Base-by-base conservation (phyloP, 2,888 invertebrate species). In the Coenonympha glycerion region DNA sequence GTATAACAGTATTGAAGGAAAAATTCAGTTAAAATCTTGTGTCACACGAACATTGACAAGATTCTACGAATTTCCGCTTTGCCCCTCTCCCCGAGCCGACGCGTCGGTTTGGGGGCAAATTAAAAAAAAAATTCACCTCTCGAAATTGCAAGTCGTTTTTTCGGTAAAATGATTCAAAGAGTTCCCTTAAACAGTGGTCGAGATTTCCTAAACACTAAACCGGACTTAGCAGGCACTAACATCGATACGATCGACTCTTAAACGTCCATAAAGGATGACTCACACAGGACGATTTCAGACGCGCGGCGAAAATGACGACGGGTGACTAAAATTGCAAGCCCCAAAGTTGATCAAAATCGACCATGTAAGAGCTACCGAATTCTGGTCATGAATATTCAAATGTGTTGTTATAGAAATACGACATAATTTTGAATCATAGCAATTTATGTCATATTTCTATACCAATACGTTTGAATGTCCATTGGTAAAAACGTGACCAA, bases 201-300 rank as follows among this genome's bases (percentile, higher is more conserved):
- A 72, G 68, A 68, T 67, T 61, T 60, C 69, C 67, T n/a, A n/a
- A 68, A 65, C 62, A 66, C 79, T 83, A 81, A 66, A 76, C 79
- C 79, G 78, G 78, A 81, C 80, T 78, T 73, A 73, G 73, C 71
- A 85, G 86, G 86, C 86, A 84, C 84, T 83, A 81, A 81, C 77
- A 79, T 74, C 80, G 71, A 79, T 75, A 73, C 73, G 69, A 69
- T 71, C 70, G 69, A 61, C 56, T 61, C 64, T 34, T 45, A 45
- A 67, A 72, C 73, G 73, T 76, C 67, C 69, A 71, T 69, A 72
- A n/a, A n/a, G n/a, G n/a, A n/a, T n/a, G n/a, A n/a, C n/a, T n/a
- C n/a, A n/a, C n/a, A n/a, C n/a, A n/a, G n/a, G n/a, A n/a, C n/a
- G n/a, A n/a, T n/a, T n/a, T n/a, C n/a, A n/a, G n/a, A n/a, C n/a